Evolutionary conservation across 2,113 vertebrate genomes (phyloP).

Genomic region (Tragelaphus scriptus): DNA sequence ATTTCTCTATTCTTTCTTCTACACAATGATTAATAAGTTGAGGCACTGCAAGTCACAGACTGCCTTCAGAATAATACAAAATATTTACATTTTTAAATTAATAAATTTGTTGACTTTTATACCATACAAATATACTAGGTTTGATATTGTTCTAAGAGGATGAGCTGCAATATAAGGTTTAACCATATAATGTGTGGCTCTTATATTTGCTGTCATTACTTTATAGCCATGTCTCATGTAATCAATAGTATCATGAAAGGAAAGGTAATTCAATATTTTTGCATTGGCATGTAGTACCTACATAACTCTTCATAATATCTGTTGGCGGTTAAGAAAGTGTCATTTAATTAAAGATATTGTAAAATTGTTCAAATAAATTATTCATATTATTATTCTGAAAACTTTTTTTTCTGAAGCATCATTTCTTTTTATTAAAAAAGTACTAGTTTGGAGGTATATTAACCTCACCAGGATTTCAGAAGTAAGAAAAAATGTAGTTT

Average conservation of each 20-base stretch:
- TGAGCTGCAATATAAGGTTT: background rate
- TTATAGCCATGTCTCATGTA: background rate
- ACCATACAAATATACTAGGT: background rate
- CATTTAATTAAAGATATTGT: background rate
- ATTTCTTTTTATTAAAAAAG: background rate
- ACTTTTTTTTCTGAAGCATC: slow-evolving; percentile 16
- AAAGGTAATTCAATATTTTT: background rate
- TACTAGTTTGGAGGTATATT: no score
- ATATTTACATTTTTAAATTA: slow-evolving; percentile 5
- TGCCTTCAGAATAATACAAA: background rate
- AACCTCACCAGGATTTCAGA: no score
- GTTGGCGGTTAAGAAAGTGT: background rate
- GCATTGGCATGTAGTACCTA: background rate
- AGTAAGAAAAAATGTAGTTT: no score
- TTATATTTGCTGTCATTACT: background rate
- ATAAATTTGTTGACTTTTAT: background rate
- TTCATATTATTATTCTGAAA: slow-evolving; percentile 2
- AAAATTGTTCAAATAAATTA: background rate
- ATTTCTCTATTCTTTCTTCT: background rate
- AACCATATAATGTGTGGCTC: background rate
- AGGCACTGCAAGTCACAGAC: background rate
- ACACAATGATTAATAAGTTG: background rate
- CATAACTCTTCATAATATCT: background rate
- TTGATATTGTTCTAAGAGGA: background rate
- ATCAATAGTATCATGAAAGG: background rate